Evolutionary conservation across 2,113 vertebrate genomes (phyloP).

Genomic region (Seriola rivoliana): DNA sequence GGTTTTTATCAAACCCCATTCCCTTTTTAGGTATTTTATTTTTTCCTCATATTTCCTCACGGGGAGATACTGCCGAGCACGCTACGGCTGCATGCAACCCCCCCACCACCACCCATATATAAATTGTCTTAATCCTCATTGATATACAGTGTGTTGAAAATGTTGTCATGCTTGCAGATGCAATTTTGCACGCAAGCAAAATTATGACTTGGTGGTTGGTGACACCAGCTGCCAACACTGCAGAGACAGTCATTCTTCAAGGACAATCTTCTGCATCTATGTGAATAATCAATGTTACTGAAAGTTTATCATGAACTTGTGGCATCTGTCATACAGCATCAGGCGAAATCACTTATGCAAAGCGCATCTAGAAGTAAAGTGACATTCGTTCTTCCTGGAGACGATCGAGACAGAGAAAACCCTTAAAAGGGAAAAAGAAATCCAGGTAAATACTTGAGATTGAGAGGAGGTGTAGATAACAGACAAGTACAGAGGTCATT

Average conservation of each 20-base stretch:
- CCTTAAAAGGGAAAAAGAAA: constrained; percentile 9
- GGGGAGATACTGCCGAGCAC: constrained; percentile 17
- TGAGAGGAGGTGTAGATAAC: constrained; percentile 60
- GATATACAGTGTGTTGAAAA: constrained; percentile 65
- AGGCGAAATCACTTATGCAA: background rate
- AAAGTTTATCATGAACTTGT: constrained; percentile 69
- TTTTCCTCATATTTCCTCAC: constrained; percentile 44
- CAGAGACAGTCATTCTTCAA: constrained; percentile 76
- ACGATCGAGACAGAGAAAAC: constrained; percentile 4
- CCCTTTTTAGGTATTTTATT: constrained; percentile 40
- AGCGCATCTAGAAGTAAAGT: constrained; percentile 23
- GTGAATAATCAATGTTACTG: constrained; percentile 75
- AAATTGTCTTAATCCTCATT: constrained; percentile 71
- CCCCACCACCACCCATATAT: constrained; percentile 36
- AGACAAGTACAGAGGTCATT: constrained; percentile 68
- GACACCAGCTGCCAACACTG: constrained; percentile 70
- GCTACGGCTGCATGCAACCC: background rate
- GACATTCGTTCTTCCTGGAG: constrained; percentile 27
- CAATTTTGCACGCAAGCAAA: constrained; percentile 73
- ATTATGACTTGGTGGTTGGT: constrained; percentile 72
- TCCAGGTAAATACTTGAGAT: constrained; percentile 60
- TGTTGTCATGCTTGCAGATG: constrained; percentile 76
- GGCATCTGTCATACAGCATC: constrained; percentile 39
- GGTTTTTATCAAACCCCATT: constrained; percentile 56
- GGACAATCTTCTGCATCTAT: constrained; percentile 68